These are phyloP conservation scores for Acholoe squamosa DNA, from an alignment of 2,888 invertebrate genomes.

Conservation along the genomic window DNA sequence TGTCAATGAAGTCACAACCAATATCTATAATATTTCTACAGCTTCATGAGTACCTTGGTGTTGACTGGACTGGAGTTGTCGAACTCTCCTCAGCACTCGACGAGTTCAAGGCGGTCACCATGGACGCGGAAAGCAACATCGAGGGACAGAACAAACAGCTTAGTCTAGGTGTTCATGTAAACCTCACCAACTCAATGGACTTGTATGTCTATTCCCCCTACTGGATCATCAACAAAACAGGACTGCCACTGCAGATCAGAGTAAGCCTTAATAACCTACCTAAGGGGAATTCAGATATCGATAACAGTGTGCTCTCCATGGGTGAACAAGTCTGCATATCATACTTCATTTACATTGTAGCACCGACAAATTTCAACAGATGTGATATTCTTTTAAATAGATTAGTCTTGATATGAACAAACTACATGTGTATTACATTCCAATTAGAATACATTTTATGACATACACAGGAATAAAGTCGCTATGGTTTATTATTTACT, in stretches of 20 bases:
- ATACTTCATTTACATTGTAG: too few relatives aligned
- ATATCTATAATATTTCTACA: constrained; percentile 72
- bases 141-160: constrained; percentile 88
- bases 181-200: constrained; percentile 86
- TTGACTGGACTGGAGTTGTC: constrained; percentile 89
- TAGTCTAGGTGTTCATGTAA: constrained; percentile 88
- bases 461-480: too few relatives aligned
- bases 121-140: constrained; percentile 88
- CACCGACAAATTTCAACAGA: too few relatives aligned
- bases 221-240: constrained; percentile 83
- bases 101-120: constrained; percentile 86
- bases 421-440: too few relatives aligned
- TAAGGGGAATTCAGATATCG: neutral
- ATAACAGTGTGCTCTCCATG: too few relatives aligned
- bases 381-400: too few relatives aligned
- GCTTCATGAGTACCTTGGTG: constrained; percentile 87
- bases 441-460: too few relatives aligned
- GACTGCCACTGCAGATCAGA: constrained; percentile 86
- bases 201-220: constrained; percentile 85
- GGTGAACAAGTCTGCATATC: too few relatives aligned
- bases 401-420: too few relatives aligned
- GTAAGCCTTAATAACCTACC: constrained; percentile 83
- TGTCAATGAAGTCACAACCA: too few relatives aligned
- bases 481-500: too few relatives aligned
- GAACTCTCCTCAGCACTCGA: constrained; percentile 88